Percentiles rank a stretch among this genome's conserved stretches.
phyloP scores from a whole-genome alignment of 23 tunicate species.

The Clavelina lepadiformis region DNA sequence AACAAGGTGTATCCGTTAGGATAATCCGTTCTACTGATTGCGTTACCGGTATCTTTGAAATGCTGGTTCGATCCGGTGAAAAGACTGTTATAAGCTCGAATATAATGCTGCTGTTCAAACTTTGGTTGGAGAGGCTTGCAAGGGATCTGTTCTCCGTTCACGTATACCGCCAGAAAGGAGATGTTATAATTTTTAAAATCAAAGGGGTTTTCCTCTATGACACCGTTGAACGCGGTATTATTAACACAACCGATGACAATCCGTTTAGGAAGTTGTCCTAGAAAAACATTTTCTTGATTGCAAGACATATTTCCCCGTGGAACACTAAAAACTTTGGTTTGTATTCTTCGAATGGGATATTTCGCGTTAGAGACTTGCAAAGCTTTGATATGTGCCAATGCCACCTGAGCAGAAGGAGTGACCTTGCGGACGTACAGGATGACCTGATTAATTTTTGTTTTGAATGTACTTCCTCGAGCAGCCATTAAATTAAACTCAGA shows the following conservation, averaged over 20 bases:
- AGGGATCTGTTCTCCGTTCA: constrained; percentile 15
- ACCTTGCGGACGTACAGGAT: constrained; percentile 13
- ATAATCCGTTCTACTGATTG: constrained; percentile 5
- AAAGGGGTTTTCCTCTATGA: constrained; percentile 17
- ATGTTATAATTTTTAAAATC: constrained; percentile 23
- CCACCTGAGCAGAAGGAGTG: constrained; percentile 6
- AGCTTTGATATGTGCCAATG: constrained; percentile 23
- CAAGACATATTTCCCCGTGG: constrained; percentile 5
- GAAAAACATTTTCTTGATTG: constrained; percentile 26
- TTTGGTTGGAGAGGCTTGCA: constrained; percentile 4
- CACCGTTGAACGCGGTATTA: constrained; percentile 18
- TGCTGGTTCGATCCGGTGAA: constrained; percentile 12
- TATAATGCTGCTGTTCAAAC: background rate
- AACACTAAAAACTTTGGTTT: constrained; percentile 1
- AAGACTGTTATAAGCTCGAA: constrained; percentile 13
- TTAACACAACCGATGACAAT: constrained; percentile 16
- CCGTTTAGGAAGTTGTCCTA: constrained; percentile 18
- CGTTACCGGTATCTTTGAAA: constrained; percentile 1
- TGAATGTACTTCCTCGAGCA: background rate
- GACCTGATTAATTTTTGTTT: constrained; percentile 1
- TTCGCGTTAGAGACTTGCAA: background rate
- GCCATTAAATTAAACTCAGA: constrained; percentile 2
- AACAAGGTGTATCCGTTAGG: constrained; percentile 16
- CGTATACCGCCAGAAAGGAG: constrained; percentile 8
- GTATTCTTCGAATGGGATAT: constrained; percentile 1